Conservation (phyloP, 2,797 vertebrate species). For the Helicolenus hilgendorfi region DNA sequence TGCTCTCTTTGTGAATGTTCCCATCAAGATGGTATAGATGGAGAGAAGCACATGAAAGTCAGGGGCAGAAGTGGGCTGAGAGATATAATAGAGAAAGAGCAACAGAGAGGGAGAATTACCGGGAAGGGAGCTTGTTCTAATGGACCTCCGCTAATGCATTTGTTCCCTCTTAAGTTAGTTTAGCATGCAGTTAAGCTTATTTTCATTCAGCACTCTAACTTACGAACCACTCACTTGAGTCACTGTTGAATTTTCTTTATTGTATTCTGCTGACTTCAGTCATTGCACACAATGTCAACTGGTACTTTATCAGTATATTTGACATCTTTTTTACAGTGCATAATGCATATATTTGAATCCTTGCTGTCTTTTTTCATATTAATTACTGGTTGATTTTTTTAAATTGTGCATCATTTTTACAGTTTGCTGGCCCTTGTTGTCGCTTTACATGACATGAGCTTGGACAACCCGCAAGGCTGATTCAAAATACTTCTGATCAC, state of each 20-base stretch:
- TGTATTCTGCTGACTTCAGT: not conserved
- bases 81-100: slow-evolving; percentile 20
- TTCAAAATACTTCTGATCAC: slow-evolving; percentile 46
- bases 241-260: not conserved
- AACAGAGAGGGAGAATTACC: slow-evolving; percentile 22
- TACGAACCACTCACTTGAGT: not conserved
- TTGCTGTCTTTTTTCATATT: not conserved
- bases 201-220: slow-evolving; percentile 10
- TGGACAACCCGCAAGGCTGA: not conserved
- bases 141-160: slow-evolving; percentile 50
- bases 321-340: not conserved
- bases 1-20: slow-evolving; percentile 66
- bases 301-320: slow-evolving; percentile 9
- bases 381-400: slow-evolving; percentile 55
- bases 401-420: slow-evolving; percentile 9
- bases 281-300: not conserved
- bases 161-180: slow-evolving; percentile 28
- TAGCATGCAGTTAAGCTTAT: slow-evolving; percentile 1
- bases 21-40: slow-evolving; percentile 46
- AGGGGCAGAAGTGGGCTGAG: not conserved
- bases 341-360: slow-evolving; percentile 24
- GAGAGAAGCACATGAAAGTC: slow-evolving; percentile 29
- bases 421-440: slow-evolving; percentile 6
- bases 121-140: slow-evolving; percentile 20
- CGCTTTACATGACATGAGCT: not conserved